Evolutionary conservation across 2,888 invertebrate species (phyloP).

Genomic region (Chironomus tentans): DNA sequence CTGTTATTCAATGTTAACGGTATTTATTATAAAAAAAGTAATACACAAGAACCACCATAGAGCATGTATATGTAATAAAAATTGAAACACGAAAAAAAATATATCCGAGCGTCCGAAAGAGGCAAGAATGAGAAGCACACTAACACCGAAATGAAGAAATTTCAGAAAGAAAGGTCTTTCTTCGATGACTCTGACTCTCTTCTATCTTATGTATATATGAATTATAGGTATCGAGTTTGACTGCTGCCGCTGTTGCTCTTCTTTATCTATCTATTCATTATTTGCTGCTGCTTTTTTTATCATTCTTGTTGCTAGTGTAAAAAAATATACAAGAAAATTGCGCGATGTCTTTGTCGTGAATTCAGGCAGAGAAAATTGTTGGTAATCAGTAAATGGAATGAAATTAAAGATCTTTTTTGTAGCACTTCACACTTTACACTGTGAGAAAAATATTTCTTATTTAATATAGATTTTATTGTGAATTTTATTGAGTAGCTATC

Average conservation of each 20-base stretch:
- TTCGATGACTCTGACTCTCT: neutral
- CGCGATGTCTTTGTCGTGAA: too few relatives aligned
- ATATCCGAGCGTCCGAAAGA: neutral
- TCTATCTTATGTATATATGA: neutral
- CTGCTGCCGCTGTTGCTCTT: neutral
- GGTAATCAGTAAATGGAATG: too few relatives aligned
- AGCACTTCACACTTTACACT: too few relatives aligned
- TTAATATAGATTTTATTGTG: too few relatives aligned
- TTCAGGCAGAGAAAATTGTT: too few relatives aligned
- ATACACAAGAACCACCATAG: slow-evolving; percentile 17
- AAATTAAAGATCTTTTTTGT: too few relatives aligned
- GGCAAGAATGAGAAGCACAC: slow-evolving; percentile 9
- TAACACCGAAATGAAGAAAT: slow-evolving; percentile 14
- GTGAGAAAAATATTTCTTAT: too few relatives aligned
- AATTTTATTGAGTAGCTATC: too few relatives aligned
- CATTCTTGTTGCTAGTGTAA: too few relatives aligned
- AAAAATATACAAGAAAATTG: too few relatives aligned
- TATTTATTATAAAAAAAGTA: slow-evolving; percentile 20
- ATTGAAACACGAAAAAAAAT: slow-evolving; percentile 14
- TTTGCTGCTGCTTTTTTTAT: too few relatives aligned
- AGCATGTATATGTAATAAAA: slow-evolving; percentile 17
- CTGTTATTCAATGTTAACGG: slow-evolving; percentile 26
- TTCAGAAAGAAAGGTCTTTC: slow-evolving; percentile 16
- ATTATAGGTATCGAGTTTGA: neutral
- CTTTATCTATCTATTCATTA: too few relatives aligned